Evolutionary conservation across 2,888 invertebrate genomes (phyloP).

Genomic region (Marronus borbonicus): DNA sequence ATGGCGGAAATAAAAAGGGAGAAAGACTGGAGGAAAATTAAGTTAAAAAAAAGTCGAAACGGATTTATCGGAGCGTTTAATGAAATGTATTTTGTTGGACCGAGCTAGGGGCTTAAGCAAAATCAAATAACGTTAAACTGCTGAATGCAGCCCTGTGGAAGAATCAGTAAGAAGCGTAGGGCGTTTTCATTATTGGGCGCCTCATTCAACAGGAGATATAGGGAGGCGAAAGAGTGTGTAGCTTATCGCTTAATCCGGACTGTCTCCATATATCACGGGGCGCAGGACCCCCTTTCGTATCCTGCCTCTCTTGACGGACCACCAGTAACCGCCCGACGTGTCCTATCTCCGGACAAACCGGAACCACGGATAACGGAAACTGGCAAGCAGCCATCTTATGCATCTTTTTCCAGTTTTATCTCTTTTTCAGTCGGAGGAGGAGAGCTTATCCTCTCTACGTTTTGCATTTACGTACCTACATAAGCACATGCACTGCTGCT

Average conservation of each 20-base stretch:
- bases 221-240: constrained; percentile 63
- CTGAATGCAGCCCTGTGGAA: constrained; percentile 45
- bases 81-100: constrained; percentile 49
- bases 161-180: constrained; percentile 52
- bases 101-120: constrained; percentile 40
- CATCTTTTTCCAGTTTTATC: constrained; percentile 60
- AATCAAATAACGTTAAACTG: constrained; percentile 46
- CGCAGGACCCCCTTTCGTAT: constrained; percentile 42
- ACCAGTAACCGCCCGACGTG: constrained; percentile 55
- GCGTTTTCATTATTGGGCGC: constrained; percentile 57
- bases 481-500: neutral
- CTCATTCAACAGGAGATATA: constrained; percentile 65
- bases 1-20: constrained; percentile 35
- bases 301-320: constrained; percentile 53
- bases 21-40: constrained; percentile 37
- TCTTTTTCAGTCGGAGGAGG: constrained; percentile 55
- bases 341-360: constrained; percentile 59
- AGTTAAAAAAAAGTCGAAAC: constrained; percentile 41
- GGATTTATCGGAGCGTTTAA: constrained; percentile 50
- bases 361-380: constrained; percentile 61
- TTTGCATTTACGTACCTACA: neutral
- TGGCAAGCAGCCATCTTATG: constrained; percentile 63
- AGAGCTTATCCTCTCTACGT: constrained; percentile 50
- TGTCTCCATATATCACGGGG: constrained; percentile 64
- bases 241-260: constrained; percentile 66